Conservation (phyloP, 2,797 vertebrate species). For the Rhadinocentrus ornatus region DNA sequence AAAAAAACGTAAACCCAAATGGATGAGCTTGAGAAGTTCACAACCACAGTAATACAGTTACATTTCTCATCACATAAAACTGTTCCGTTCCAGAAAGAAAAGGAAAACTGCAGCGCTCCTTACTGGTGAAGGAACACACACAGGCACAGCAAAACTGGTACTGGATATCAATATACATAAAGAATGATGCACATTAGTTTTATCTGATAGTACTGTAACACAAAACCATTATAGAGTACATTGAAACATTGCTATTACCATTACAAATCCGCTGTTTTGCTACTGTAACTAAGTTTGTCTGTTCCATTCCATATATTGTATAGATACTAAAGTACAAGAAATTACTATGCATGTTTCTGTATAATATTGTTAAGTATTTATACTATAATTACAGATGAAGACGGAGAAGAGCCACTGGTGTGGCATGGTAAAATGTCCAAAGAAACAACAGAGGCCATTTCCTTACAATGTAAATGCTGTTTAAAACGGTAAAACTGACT, state of each 20-base stretch:
- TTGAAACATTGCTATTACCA: constrained; percentile 82
- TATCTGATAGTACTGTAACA: constrained; percentile 87
- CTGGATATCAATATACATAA: constrained; percentile 86
- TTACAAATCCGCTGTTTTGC: constrained; percentile 87
- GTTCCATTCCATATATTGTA: constrained; percentile 89
- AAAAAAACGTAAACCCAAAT: constrained; percentile 64
- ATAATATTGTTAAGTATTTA: constrained; percentile 85
- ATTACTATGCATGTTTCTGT: constrained; percentile 86
- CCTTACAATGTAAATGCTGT: constrained; percentile 64
- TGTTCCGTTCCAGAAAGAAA: constrained; percentile 65
- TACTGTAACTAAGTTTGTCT: constrained; percentile 90
- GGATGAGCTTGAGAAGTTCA: constrained; percentile 84
- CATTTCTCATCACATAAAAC: constrained; percentile 81
- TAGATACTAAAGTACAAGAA: constrained; percentile 89
- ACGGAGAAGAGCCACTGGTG: constrained; percentile 80
- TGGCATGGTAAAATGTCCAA: constrained; percentile 79
- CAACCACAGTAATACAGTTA: constrained; percentile 86
- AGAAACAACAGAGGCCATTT: constrained; percentile 66
- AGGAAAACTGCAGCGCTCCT: constrained; percentile 75
- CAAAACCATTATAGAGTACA: constrained; percentile 88
- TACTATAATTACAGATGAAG: constrained; percentile 84
- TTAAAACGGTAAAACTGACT: constrained; percentile 60
- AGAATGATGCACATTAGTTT: constrained; percentile 85
- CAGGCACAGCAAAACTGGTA: constrained; percentile 85
- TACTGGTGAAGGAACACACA: constrained; percentile 63